A percentile compares a stretch with the other conserved stretches of the same genome.
Evolutionary conservation across 53 echinoderm and acorn worm species (phyloP).

Genomic region (Henricia sp.): DNA sequence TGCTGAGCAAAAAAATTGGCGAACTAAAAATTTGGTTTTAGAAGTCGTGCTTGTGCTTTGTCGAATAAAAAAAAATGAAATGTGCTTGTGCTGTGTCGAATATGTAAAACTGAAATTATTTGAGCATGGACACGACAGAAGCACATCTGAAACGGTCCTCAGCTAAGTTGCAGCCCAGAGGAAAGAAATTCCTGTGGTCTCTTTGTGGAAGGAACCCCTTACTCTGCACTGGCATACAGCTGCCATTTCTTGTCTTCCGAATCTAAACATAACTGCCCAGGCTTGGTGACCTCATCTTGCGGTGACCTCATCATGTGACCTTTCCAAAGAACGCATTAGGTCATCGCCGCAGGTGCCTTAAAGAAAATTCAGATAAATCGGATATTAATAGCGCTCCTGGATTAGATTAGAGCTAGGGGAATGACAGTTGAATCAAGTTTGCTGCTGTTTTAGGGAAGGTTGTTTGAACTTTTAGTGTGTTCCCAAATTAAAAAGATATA

Average conservation of each 20-base stretch:
- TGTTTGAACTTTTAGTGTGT: too few relatives aligned
- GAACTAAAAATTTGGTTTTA: too few relatives aligned
- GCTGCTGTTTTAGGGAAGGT: too few relatives aligned
- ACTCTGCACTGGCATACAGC: background rate
- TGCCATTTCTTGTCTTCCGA: background rate
- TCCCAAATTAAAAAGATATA: too few relatives aligned
- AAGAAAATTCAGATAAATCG: background rate
- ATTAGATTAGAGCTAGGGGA: background rate
- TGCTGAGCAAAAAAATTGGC: too few relatives aligned
- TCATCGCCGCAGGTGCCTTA: background rate
- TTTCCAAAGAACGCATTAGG: background rate
- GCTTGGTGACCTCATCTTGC: background rate
- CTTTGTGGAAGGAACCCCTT: background rate
- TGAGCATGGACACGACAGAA: too few relatives aligned
- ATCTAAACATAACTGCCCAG: background rate
- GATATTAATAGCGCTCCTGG: background rate
- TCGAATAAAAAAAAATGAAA: too few relatives aligned
- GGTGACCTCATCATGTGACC: slow-evolving; percentile 16
- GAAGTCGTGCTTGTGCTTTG: too few relatives aligned
- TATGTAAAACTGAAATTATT: too few relatives aligned
- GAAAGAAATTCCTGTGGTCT: background rate
- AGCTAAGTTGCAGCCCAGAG: background rate
- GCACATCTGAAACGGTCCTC: too few relatives aligned
- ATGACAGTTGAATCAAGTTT: too few relatives aligned
- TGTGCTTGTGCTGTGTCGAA: too few relatives aligned